These are phyloP conservation scores for Celastrina argiolus DNA, from an alignment of 2,888 invertebrate species.

Conservation along the genomic window DNA sequence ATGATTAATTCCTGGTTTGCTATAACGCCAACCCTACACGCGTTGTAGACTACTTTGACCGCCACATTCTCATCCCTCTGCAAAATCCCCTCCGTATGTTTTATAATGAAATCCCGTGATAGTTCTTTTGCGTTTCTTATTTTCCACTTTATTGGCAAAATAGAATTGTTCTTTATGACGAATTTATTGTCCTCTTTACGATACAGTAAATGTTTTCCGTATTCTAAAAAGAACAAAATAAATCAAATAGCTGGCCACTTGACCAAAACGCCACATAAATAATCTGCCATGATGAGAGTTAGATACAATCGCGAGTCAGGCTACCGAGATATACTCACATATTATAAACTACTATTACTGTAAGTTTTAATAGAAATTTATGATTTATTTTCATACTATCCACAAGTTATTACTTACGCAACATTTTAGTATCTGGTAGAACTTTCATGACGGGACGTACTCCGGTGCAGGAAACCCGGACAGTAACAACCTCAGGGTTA, in stretches of 20 bases:
- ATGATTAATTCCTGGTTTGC: constrained; percentile 55
- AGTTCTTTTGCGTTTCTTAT: constrained; percentile 61
- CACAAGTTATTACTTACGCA: constrained; percentile 47
- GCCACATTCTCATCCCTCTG: constrained; percentile 63
- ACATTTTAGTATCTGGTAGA: constrained; percentile 57
- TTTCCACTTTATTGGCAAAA: constrained; percentile 76
- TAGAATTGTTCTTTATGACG: constrained; percentile 76
- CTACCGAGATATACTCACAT: too few relatives aligned
- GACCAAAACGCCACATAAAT: too few relatives aligned
- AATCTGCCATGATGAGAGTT: too few relatives aligned
- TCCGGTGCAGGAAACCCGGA: constrained; percentile 72
- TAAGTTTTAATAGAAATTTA: not conserved
- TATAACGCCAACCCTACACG: constrained; percentile 63
- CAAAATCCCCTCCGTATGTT: constrained; percentile 60
- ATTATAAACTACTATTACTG: too few relatives aligned
- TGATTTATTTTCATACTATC: too few relatives aligned
- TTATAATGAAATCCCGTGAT: constrained; percentile 66
- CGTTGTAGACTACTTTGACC: constrained; percentile 69
- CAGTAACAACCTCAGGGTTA: constrained; percentile 76
- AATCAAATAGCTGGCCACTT: too few relatives aligned
- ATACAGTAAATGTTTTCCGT: constrained; percentile 75
- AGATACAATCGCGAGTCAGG: too few relatives aligned
- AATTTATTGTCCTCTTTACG: constrained; percentile 67
- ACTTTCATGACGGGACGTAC: constrained; percentile 71
- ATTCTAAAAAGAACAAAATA: constrained; percentile 59